Base-by-base conservation (phyloP, 2,113 vertebrate genomes). In the Sminthopsis crassicaudata region DNA sequence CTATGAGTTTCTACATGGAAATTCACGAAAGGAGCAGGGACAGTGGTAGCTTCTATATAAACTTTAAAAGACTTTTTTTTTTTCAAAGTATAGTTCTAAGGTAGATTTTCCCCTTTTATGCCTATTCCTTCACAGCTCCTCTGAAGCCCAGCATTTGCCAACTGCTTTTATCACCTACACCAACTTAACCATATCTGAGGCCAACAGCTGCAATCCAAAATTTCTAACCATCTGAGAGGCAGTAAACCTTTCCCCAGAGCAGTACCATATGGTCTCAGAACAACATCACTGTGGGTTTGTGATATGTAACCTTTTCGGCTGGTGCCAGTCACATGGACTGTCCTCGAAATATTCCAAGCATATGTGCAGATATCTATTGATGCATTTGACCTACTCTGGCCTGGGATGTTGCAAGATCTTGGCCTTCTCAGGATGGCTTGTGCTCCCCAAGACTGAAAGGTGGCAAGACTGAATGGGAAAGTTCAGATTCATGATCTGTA, bases 91-190 rank as follows among this genome's bases (percentile, higher is more conserved):
- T 26, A 94, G n/a, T 4, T 96, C 12, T 95, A 92, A 95, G 91
- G 90, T 27, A 96, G 53, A 23, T 51, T 95, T 97, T 96, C 91
- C 95, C 92, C 52, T 95, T 95, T 96, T 94, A 94, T 95, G 93
- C n/a, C 22, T 95, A 3, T 97, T 97, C 91, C 90, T 97, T 96
- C 50, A 55, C 50, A 96, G 95, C 89, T 96, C 36, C 42, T 94
- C 55, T 88, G 89, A 95, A 98, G n/a, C 53, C 60, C 94, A 92
- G 96, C 93, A 93, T 97, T 93, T 94, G 88, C 91, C 84, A 50
- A 42, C 84, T 54, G 24, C 46, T 97, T 98, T 96, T 97, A 67
- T 52, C 95, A 92, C 67, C 84, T 93, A 50, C 9, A 91, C 57
- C 89, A 84, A 94, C 93, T 91, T 0, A 53, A n/a, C 91, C 53